A percentile compares a stretch with the other conserved stretches of the same genome.
phyloP scores from a whole-genome alignment of 1,140 invertebrate genomes.

The Idris sp. region DNA sequence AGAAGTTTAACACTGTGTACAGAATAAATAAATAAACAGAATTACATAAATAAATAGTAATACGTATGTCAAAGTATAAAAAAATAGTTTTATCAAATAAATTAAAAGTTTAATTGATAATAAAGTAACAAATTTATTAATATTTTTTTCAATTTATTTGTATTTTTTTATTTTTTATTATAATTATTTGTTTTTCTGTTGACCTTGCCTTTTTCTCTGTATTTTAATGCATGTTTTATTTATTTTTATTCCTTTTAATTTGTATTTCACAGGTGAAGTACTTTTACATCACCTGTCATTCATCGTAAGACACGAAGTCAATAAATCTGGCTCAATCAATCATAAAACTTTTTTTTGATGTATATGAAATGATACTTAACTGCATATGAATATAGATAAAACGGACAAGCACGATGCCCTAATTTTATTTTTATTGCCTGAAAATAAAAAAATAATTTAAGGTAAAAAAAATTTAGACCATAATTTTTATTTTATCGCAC shows the following conservation, averaged over 20 bases:
- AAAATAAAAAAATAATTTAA: slow-evolving; percentile 1
- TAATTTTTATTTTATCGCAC: too few species aligned
- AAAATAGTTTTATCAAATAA: too few species aligned
- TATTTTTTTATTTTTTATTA: too few species aligned
- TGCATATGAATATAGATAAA: neutral
- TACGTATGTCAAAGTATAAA: too few species aligned
- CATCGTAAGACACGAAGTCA: slow-evolving; percentile 19
- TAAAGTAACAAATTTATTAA: too few species aligned
- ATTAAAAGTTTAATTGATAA: too few species aligned
- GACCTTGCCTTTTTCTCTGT: neutral
- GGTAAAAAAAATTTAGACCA: neutral
- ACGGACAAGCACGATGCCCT: neutral
- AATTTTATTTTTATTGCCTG: slow-evolving; percentile 4
- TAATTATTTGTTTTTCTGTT: neutral
- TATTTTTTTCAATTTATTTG: too few species aligned
- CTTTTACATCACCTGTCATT: slow-evolving; percentile 20
- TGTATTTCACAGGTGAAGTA: slow-evolving; percentile 7
- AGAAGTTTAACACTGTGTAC: too few species aligned
- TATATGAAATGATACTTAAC: slow-evolving; percentile 23
- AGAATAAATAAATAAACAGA: too few species aligned
- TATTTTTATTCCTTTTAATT: neutral
- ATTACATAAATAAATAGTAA: too few species aligned
- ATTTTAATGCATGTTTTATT: neutral
- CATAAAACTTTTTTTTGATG: slow-evolving; percentile 22
- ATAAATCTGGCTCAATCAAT: slow-evolving; percentile 26